Conservation (phyloP, 2,113 vertebrate species). For the Marmota flaviventris region DNA sequence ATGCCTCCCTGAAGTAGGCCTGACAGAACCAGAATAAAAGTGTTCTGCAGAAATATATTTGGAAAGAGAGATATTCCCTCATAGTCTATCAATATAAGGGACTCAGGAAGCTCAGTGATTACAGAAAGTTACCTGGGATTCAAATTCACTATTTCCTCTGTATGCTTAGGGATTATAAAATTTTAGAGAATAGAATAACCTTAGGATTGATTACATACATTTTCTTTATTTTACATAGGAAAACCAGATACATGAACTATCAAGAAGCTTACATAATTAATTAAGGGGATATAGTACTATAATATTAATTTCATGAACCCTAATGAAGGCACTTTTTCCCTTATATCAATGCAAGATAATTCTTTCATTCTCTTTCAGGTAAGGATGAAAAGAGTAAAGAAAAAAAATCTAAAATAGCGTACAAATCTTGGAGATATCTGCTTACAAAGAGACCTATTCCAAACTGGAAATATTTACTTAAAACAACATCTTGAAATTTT, state of each 20-base stretch:
- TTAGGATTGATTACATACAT: not conserved
- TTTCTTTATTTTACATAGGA: not conserved
- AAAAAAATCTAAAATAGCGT: not conserved
- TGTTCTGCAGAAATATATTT: not conserved
- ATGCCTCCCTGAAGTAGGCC: not conserved
- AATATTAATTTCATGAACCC: not conserved
- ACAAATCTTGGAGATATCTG: not conserved
- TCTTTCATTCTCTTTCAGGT: not conserved
- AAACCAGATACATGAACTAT: not conserved
- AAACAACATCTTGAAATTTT: not conserved
- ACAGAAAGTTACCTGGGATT: not conserved
- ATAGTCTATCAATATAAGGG: not conserved
- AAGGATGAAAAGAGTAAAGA: not conserved
- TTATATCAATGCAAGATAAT: not conserved
- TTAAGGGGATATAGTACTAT: not conserved
- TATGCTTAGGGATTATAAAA: not conserved
- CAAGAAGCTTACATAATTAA: not conserved
- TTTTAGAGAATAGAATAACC: not conserved
- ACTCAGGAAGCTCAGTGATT: not conserved
- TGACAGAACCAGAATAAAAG: not conserved
- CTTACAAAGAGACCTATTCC: not conserved
- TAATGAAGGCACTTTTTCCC: not conserved
- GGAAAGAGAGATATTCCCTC: not conserved
- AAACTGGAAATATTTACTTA: constrained; percentile 6
- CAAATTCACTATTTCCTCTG: not conserved